Evolutionary conservation across 2,888 invertebrate species (phyloP).

Genomic region (Drosophila fungiperda): DNA sequence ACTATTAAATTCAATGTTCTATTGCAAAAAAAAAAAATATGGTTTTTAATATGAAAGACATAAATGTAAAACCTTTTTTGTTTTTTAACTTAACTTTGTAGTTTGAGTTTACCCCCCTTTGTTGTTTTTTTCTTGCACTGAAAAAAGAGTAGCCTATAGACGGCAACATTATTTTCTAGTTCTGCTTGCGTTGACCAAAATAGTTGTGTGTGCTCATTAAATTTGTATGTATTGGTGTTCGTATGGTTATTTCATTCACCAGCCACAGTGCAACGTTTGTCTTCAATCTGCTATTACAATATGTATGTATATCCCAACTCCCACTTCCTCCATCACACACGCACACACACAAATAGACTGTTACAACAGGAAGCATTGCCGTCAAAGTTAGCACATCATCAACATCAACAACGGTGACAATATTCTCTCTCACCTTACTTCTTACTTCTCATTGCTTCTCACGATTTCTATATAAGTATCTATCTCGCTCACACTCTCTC

Average conservation of each 20-base stretch:
- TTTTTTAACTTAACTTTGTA: not conserved
- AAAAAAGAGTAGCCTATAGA: not conserved
- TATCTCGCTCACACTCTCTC: not conserved
- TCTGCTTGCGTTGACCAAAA: slow-evolving; percentile 41
- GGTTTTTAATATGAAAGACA: not conserved
- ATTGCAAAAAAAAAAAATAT: not conserved
- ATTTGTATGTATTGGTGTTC: slow-evolving; percentile 1
- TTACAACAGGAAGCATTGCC: slow-evolving; percentile 49
- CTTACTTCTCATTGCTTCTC: not conserved
- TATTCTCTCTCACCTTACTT: slow-evolving; percentile 22
- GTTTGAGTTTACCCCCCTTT: not conserved
- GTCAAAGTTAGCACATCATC: slow-evolving; percentile 52
- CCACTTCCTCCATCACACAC: not conserved
- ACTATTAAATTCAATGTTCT: not conserved
- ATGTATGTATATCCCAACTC: not conserved
- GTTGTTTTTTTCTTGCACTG: not conserved
- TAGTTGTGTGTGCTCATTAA: slow-evolving; percentile 49
- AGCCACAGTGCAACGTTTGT: slow-evolving; percentile 9
- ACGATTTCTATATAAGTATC: not conserved
- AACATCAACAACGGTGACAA: slow-evolving; percentile 41
- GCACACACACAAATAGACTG: not conserved
- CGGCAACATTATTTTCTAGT: not conserved
- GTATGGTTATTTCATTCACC: slow-evolving; percentile 31
- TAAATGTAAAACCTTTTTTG: not conserved
- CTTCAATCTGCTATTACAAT: slow-evolving; percentile 23